Evolutionary conservation across 2,888 invertebrate genomes (phyloP), one percentile per base, ranked within the genome.

Genomic region (Artemia sp.): DNA sequence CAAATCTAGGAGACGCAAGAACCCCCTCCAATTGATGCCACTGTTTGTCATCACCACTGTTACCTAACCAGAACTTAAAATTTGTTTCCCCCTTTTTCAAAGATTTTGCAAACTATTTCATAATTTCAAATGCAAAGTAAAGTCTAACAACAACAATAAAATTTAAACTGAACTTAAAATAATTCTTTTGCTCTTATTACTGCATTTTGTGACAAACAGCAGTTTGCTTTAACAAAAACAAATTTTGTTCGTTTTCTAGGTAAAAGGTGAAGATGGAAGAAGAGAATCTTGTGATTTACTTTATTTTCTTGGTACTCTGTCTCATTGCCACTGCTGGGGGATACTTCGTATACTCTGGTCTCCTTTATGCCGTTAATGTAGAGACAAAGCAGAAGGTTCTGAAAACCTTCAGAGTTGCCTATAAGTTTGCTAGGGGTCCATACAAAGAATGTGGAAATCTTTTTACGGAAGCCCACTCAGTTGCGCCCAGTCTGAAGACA

Each of bases 381-480:
- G 76, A 76, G 58, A 77, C 79, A 12, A 78, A 78, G 8, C 74
- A 75, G 52, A 78, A 79, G 51, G 78, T 78, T 0, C 75, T 78
- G 52, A 74, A 74, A 8, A 74, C 75, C 66, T 73, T 76, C 11
- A 71, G 73, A 38, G 74, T 80, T 12, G 79, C 78, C 10, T 80
- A 80, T 74, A 79, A 79, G 72, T 78, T 78, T 73, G 76, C 76
- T 12, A 74, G 75, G 64, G 80, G 80, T 6, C 77, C 79, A 0
- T 80, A 80, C 75, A 77, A 76, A 71, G 76, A 79, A 68, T 75
- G 76, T 67, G 79, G 80, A 8, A 73, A 74, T 5, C 71, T 78
- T 12, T 81, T 80, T 73, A 77, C 78, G 2, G 79, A 80, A 74
- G 76, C 77, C 2, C 74, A 75, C 53, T 74, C 74, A n/a, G 72